Percentiles rank a stretch among this genome's conserved stretches.
phyloP scores from a whole-genome alignment of 2,113 vertebrate species.

The Crocuta crocuta region DNA sequence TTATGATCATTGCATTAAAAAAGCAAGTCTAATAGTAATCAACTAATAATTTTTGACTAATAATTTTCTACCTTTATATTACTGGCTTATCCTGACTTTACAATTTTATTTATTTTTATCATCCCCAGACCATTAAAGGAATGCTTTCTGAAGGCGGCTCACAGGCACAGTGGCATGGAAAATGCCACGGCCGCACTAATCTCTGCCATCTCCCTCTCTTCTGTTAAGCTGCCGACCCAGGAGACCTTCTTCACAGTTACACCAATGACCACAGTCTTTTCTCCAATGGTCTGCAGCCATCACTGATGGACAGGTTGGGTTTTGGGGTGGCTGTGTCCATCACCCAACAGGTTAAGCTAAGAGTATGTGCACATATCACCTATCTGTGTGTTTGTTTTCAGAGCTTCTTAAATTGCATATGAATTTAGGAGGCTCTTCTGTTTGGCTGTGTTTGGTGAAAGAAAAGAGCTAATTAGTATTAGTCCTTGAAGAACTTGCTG shows the following conservation, averaged over 20 bases:
- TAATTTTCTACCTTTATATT: background rate
- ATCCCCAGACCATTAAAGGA: background rate
- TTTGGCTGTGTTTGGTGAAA: slow-evolving; percentile 40
- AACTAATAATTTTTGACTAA: background rate
- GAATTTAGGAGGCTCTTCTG: background rate
- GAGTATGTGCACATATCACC: fast-evolving
- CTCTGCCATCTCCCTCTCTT: background rate
- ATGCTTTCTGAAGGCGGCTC: background rate
- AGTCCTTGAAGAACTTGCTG: background rate
- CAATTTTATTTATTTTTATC: background rate
- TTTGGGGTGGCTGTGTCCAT: background rate
- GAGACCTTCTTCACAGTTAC: too few relatives aligned
- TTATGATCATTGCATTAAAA: background rate
- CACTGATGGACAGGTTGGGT: too few relatives aligned
- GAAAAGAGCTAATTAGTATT: slow-evolving; percentile 31
- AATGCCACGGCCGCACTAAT: background rate
- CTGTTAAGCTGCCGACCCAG: background rate
- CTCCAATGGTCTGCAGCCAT: too few relatives aligned
- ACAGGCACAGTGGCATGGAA: background rate
- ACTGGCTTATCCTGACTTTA: background rate
- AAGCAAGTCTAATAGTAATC: background rate
- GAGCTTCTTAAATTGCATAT: background rate
- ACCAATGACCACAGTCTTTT: fast-evolving
- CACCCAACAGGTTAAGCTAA: fast-evolving
- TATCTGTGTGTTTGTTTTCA: background rate